Evolutionary conservation across 2,888 invertebrate genomes (phyloP).

Genomic region (Siphonodentalium dalli): DNA sequence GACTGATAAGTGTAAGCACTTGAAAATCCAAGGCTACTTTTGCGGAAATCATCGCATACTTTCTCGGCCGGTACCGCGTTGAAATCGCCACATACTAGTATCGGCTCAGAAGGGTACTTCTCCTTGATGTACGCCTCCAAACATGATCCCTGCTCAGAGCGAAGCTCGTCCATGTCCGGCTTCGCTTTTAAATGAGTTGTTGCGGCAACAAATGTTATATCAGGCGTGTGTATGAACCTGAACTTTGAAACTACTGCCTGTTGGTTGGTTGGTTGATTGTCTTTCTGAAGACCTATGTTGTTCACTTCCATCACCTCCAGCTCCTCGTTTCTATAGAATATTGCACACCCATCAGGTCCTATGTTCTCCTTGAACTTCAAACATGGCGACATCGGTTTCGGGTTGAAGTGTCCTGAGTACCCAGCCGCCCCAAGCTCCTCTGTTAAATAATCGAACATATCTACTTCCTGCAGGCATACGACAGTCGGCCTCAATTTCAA

Average conservation of each 20-base stretch:
- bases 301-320: slow-evolving; percentile 69
- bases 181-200: slow-evolving; percentile 81
- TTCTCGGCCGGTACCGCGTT: slow-evolving; percentile 79
- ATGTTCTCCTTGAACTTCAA: slow-evolving; percentile 76
- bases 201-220: slow-evolving; percentile 71
- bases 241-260: slow-evolving; percentile 71
- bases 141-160: slow-evolving; percentile 49
- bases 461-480: slow-evolving; percentile 80
- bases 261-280: slow-evolving; percentile 42
- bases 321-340: slow-evolving; percentile 74
- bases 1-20: slow-evolving; percentile 60
- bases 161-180: slow-evolving; percentile 67
- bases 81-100: slow-evolving; percentile 78
- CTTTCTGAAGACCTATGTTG: slow-evolving; percentile 35
- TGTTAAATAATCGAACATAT: slow-evolving; percentile 74
- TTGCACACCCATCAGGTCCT: slow-evolving; percentile 81
- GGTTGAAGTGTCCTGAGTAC: slow-evolving; percentile 76
- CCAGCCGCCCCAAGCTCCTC: slow-evolving; percentile 73
- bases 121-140: slow-evolving; percentile 38
- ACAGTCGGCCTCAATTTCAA: slow-evolving; percentile 75
- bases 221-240: slow-evolving; percentile 14
- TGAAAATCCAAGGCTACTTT: slow-evolving; percentile 39
- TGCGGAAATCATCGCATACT: slow-evolving; percentile 71
- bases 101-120: slow-evolving; percentile 63
- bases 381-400: slow-evolving; percentile 81